These are phyloP conservation scores for Seriola quinqueradiata DNA, from an alignment of 2,113 vertebrate species.

Conservation along the genomic window DNA sequence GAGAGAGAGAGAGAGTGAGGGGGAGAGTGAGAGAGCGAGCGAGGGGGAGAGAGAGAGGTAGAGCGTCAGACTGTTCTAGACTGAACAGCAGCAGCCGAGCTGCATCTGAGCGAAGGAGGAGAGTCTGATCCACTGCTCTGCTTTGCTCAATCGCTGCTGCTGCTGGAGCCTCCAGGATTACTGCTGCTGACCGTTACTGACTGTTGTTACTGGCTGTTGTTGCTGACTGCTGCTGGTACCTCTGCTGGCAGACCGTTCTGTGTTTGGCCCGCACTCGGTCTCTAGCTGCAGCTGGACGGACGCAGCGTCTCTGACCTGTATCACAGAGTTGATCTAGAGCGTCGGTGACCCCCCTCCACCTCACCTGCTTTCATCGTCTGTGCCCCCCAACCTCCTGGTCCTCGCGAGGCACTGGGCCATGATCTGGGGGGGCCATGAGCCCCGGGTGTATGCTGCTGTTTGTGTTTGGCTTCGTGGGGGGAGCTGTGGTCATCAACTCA, in stretches of 20 bases:
- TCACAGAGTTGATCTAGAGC: slow-evolving; percentile 4
- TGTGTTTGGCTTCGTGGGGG: slow-evolving; percentile 99
- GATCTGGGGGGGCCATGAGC: slow-evolving; percentile 95
- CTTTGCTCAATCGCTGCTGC: slow-evolving; percentile 21
- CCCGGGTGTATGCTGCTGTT: slow-evolving; percentile 99
- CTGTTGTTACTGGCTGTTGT: no score
- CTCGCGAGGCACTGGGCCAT: slow-evolving; percentile 86
- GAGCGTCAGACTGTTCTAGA: slow-evolving; percentile 64
- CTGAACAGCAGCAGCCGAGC: slow-evolving; percentile 53
- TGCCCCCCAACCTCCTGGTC: slow-evolving; percentile 40
- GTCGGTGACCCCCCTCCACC: not conserved
- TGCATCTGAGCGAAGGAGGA: slow-evolving; percentile 40
- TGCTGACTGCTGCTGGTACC: not conserved
- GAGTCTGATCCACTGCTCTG: slow-evolving; percentile 16
- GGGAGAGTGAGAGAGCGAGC: slow-evolving; percentile 66
- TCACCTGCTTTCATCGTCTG: slow-evolving; percentile 33
- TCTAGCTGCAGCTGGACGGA: slow-evolving; percentile 11
- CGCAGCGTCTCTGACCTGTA: not conserved
- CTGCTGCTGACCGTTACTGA: slow-evolving; percentile 21
- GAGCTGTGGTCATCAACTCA: slow-evolving; percentile 99
- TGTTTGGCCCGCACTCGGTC: slow-evolving; percentile 33
- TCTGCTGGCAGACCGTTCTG: slow-evolving; percentile 41
- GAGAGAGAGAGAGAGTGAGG: slow-evolving; percentile 61
- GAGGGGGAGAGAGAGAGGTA: slow-evolving; percentile 51
- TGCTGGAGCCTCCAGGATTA: slow-evolving; percentile 56